Conservation (phyloP, 2,797 vertebrate genomes). For the Enteromius unitaeniatus region DNA sequence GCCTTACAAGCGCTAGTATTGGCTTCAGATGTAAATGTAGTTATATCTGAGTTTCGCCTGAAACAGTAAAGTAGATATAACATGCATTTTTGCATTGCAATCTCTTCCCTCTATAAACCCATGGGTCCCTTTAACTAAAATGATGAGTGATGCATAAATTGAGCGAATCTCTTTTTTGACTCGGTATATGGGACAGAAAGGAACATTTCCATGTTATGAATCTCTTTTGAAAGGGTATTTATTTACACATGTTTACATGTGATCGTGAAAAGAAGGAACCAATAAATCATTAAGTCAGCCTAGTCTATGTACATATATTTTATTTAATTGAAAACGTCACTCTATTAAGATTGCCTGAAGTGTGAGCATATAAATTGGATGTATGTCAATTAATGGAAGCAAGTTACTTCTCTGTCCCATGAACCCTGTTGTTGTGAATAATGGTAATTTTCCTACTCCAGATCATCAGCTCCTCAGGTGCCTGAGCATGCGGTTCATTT, state of each 20-base stretch:
- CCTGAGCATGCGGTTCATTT: not conserved
- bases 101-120: not conserved
- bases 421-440: slow-evolving; percentile 30
- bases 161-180: slow-evolving; percentile 1
- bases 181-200: not conserved
- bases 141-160: not conserved
- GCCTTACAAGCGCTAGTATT: slow-evolving; percentile 6
- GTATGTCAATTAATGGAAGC: not conserved
- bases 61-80: slow-evolving; percentile 28
- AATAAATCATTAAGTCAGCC: not conserved
- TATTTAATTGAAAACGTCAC: not conserved
- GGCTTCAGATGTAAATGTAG: slow-evolving; percentile 7
- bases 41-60: slow-evolving; percentile 22
- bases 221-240: not conserved
- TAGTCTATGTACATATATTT: not conserved
- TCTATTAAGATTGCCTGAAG: not conserved
- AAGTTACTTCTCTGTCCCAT: slow-evolving; percentile 20
- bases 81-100: not conserved
- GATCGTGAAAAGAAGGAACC: not conserved
- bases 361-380: not conserved
- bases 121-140: slow-evolving; percentile 9
- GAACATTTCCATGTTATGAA: not conserved
- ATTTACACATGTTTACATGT: not conserved
- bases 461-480: slow-evolving; percentile 10
- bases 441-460: slow-evolving; percentile 1